Evolutionary conservation across 2,888 invertebrate species (phyloP), one percentile per base, ranked within the genome.

Genomic region (Calephelis perditalis): DNA sequence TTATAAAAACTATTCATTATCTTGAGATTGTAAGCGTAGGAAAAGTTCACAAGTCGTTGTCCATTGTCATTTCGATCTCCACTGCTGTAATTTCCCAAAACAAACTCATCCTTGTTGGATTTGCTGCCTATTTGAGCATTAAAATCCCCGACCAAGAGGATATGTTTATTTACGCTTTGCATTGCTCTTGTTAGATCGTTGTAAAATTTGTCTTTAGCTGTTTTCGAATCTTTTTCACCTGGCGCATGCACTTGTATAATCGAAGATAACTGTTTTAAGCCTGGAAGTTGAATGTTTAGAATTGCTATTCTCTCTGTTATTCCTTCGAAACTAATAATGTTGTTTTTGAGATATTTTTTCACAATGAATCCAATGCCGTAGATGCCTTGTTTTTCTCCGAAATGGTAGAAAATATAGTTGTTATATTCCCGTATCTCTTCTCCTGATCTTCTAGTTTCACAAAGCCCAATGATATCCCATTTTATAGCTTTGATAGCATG

Each of bases 291-390:
- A 9, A 67, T 63, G 36, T 67, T 66, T 10, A 68, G 37, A 5
- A 68, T 56, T 10, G 63, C 64, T 43, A 68, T 66, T 45, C 67
- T 61, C 7, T 69, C 69, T n/a, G 65, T 66, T 36, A 65, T 54
- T 7, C 66, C 65, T 44, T 47, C 49, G 12, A 68, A 62, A 59
- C 60, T 63, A 45, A 57, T 55, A 1, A 68, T 65, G 5, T 62
- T 57, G 15, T 65, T 40, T 57, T 61, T 66, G 11, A 62, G 47
- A 3, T 64, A 26, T 62, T 62, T 64, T 47, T 67, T 65, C 8
- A 69, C 12, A 55, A 44, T 68, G 15, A 69, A 70, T 35, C 69
- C 68, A 26, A 69, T 64, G 26, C 68, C 67, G 46, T 66, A 59
- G 7, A n/a, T 11, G 5, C 15, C 47, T 36, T 10, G 65, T 66